A percentile compares a stretch with the other conserved stretches of the same genome.
Evolutionary conservation across 2,797 vertebrate genomes (phyloP).

Genomic region (Philypnodon macrostomus): DNA sequence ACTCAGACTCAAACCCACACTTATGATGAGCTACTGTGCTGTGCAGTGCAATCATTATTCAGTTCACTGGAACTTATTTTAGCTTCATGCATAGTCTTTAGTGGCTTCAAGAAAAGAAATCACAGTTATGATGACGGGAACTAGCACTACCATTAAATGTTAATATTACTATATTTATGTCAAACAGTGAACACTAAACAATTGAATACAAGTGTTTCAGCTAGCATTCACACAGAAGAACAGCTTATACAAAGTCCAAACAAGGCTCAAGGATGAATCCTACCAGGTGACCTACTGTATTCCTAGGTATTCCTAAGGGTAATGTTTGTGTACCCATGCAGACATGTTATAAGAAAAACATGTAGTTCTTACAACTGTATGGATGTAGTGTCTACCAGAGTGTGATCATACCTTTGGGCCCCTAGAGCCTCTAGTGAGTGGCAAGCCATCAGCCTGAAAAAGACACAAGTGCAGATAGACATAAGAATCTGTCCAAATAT

Average conservation of each 20-base stretch:
- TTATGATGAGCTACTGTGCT: conserved; percentile 22
- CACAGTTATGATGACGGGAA: conserved; percentile 8
- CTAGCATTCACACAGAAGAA: too few species aligned
- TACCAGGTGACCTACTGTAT: background rate
- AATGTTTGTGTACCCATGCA: background rate
- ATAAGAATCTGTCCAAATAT: conserved; percentile 11
- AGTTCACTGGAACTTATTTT: conserved; percentile 25
- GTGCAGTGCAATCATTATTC: conserved; percentile 47
- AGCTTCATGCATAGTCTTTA: conserved; percentile 28
- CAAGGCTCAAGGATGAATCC: background rate
- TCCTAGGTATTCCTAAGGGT: background rate
- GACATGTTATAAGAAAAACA: background rate
- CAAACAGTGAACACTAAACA: background rate
- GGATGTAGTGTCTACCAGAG: conserved; percentile 9
- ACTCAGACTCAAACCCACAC: conserved; percentile 19
- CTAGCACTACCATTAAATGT: conserved; percentile 14
- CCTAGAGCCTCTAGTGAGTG: conserved; percentile 83
- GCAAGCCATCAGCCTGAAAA: conserved; percentile 79
- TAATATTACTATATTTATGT: conserved; percentile 27
- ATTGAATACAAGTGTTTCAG: background rate
- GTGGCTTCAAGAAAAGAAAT: conserved; percentile 26
- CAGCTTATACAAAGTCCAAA: background rate
- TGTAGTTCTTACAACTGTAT: background rate
- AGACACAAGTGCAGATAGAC: conserved; percentile 36
- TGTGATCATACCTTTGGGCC: conserved; percentile 88